These are phyloP conservation scores for Lerema accius DNA, from an alignment of 1,140 invertebrate species.

Conservation along the genomic window DNA sequence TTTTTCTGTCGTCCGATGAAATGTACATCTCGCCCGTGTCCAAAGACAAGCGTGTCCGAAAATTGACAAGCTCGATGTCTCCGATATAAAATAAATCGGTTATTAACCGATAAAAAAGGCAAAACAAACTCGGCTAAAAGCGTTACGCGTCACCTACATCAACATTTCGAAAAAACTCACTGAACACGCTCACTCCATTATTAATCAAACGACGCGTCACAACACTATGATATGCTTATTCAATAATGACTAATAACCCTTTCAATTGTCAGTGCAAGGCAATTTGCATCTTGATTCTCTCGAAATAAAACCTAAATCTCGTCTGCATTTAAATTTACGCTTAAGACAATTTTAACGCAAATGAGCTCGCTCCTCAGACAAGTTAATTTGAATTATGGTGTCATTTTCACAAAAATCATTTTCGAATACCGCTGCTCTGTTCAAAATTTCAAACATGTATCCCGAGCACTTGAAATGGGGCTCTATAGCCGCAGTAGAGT, in stretches of 20 bases:
- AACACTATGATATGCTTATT: conserved; percentile 77
- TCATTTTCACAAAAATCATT: background rate
- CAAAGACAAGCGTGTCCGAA: background rate
- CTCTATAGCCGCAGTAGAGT: background rate
- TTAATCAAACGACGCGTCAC: conserved; percentile 78
- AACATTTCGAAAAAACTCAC: conserved; percentile 64
- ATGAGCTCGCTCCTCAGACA: background rate
- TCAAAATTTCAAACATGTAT: background rate
- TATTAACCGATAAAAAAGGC: conserved; percentile 41
- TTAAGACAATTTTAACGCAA: conserved; percentile 17
- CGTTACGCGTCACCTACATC: conserved; percentile 65
- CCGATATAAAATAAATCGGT: conserved; percentile 31
- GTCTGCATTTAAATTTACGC: background rate
- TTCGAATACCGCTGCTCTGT: conserved; percentile 2
- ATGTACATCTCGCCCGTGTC: background rate
- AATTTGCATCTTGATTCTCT: conserved; percentile 24
- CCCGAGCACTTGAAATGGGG: background rate
- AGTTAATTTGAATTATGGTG: conserved; percentile 34
- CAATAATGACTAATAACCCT: conserved; percentile 77
- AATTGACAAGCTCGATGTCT: conserved; percentile 20
- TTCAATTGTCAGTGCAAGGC: conserved; percentile 39
- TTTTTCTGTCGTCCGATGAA: no score
- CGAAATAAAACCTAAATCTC: conserved; percentile 12
- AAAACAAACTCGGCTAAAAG: conserved; percentile 55
- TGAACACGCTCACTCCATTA: conserved; percentile 71